phyloP scores from a whole-genome alignment of 2,797 vertebrate genomes.

The Discoglossus pictus region DNA sequence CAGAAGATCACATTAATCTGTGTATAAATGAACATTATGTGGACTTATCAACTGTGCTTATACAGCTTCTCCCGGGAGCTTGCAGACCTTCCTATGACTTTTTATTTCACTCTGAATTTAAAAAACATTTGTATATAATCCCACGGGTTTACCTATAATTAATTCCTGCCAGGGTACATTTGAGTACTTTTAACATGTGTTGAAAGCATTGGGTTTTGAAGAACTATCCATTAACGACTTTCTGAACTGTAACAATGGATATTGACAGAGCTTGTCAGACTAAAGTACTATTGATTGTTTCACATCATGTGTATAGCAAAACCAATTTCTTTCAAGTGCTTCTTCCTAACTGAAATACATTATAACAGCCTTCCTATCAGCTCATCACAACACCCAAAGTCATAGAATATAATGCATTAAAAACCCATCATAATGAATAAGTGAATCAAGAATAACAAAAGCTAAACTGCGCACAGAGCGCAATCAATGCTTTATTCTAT shows the following conservation, averaged over 20 bases:
- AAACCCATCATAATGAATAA: conserved; percentile 54
- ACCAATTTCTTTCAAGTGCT: conserved; percentile 83
- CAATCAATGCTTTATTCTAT: too few relatives aligned
- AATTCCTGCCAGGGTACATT: conserved; percentile 69
- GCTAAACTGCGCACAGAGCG: too few relatives aligned
- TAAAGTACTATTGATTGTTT: conserved; percentile 84
- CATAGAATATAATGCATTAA: conserved; percentile 58
- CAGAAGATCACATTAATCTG: conserved; percentile 25
- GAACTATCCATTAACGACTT: conserved; percentile 81
- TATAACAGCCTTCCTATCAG: conserved; percentile 68
- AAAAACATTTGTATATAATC: conserved; percentile 56
- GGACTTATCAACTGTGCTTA: conserved; percentile 25
- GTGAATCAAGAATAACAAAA: conserved; percentile 12
- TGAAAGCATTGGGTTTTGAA: conserved; percentile 73
- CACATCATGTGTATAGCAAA: conserved; percentile 86
- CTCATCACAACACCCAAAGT: conserved; percentile 69
- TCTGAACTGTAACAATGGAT: conserved; percentile 79
- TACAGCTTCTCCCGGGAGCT: conserved; percentile 20
- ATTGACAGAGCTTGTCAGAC: conserved; percentile 81
- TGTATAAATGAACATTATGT: conserved; percentile 25
- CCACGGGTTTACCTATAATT: conserved; percentile 69
- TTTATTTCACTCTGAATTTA: conserved; percentile 57
- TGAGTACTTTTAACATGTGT: conserved; percentile 65
- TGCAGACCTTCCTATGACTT: conserved; percentile 50
- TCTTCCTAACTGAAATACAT: conserved; percentile 80